These are phyloP conservation scores for Diaphora mendica DNA, from an alignment of 2,888 invertebrate genomes.

Conservation along the genomic window DNA sequence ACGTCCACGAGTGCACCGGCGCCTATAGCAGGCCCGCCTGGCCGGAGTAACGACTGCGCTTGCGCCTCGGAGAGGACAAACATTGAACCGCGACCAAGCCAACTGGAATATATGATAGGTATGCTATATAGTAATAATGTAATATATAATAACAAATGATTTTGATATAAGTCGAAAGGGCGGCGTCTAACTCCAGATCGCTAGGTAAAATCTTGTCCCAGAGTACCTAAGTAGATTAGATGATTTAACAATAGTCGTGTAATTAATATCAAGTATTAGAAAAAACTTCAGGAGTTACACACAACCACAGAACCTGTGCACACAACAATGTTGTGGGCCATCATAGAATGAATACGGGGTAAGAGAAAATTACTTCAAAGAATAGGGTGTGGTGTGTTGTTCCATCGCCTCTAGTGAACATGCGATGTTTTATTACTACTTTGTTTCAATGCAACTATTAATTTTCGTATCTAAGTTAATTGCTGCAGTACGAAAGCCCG, in stretches of 20 bases:
- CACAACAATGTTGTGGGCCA: constrained; percentile 43
- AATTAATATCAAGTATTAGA: too few relatives aligned
- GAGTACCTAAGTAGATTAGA: too few relatives aligned
- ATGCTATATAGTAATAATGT: not conserved
- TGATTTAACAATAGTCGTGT: too few relatives aligned
- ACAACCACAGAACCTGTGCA: too few relatives aligned
- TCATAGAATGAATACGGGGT: constrained; percentile 48
- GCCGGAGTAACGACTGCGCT: constrained; percentile 88
- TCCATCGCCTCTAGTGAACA: constrained; percentile 60
- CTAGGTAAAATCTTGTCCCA: too few relatives aligned
- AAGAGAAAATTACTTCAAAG: constrained; percentile 58
- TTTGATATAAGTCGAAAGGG: too few relatives aligned
- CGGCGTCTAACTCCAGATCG: too few relatives aligned
- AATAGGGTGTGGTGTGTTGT: constrained; percentile 53
- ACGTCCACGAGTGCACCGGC: constrained; percentile 90
- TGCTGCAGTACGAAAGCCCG: constrained; percentile 74
- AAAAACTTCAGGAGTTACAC: constrained; percentile 36
- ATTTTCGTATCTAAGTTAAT: constrained; percentile 77
- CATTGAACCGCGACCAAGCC: constrained; percentile 97
- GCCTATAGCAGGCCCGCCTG: constrained; percentile 38
- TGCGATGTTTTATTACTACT: constrained; percentile 63
- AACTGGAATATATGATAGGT: constrained; percentile 78
- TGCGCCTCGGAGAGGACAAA: constrained; percentile 96
- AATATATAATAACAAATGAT: not conserved
- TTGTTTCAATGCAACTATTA: constrained; percentile 68